These are phyloP conservation scores for Drosophila demipolita DNA, from an alignment of 2,888 invertebrate genomes.

Conservation along the genomic window DNA sequence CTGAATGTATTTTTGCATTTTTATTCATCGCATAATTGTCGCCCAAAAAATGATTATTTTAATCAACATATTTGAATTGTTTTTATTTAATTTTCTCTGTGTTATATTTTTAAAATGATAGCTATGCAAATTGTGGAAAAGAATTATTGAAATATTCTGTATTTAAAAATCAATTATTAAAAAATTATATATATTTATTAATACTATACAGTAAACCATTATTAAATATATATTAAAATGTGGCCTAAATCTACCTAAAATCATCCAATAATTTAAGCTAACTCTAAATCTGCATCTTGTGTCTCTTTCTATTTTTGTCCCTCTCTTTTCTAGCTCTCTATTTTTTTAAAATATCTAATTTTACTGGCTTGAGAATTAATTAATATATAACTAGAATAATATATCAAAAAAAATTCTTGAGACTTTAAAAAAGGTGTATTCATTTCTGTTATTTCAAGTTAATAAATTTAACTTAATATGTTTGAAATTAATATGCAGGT, in stretches of 20 bases:
- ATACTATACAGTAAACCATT: background rate
- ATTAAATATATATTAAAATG: background rate
- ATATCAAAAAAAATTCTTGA: background rate
- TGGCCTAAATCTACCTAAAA: background rate
- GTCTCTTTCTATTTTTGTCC: background rate
- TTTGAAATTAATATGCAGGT: constrained; percentile 8
- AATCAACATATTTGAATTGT: background rate
- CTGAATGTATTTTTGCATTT: constrained; percentile 7
- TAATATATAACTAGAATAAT: background rate
- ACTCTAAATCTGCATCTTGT: background rate
- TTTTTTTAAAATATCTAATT: background rate
- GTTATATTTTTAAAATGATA: background rate
- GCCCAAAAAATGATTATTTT: background rate
- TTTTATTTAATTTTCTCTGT: background rate
- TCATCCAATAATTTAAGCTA: accelerated
- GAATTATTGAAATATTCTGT: background rate
- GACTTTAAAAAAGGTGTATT: background rate
- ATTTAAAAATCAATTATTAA: background rate
- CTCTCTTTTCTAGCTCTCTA: background rate
- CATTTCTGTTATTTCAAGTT: background rate
- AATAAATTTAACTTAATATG: constrained; percentile 1
- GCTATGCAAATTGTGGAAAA: background rate
- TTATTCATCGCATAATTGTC: background rate
- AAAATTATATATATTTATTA: background rate
- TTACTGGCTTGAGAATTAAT: background rate